These are phyloP conservation scores for Sebastolobus altivelis DNA, from an alignment of 2,797 vertebrate species.

Conservation along the genomic window DNA sequence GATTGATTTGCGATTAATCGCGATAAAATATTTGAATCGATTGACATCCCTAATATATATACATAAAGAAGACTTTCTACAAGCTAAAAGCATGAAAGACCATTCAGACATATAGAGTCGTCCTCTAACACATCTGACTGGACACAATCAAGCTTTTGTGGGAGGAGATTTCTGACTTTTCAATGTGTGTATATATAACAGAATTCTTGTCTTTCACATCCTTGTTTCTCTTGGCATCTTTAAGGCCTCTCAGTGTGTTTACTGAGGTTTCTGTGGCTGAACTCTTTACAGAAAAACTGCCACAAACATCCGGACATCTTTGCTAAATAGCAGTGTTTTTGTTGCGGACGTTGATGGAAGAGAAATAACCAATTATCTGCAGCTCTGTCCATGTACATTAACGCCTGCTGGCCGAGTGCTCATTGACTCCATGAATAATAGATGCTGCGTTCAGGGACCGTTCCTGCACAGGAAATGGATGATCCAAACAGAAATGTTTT, in stretches of 20 bases:
- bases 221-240: not conserved
- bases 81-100: too few species aligned
- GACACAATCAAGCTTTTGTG: too few species aligned
- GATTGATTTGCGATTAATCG: too few species aligned
- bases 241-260: rapidly evolving
- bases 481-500: not conserved
- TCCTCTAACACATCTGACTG: too few species aligned
- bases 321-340: not conserved
- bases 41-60: too few species aligned
- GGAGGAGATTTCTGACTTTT: too few species aligned
- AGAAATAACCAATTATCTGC: not conserved
- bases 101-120: too few species aligned
- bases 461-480: not conserved
- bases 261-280: not conserved
- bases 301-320: not conserved
- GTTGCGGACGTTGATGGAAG: not conserved
- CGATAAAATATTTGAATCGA: too few species aligned
- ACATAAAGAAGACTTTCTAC: too few species aligned
- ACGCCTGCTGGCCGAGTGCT: conserved; percentile 4
- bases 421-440: conserved; percentile 20
- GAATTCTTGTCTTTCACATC: too few species aligned
- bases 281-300: too few species aligned
- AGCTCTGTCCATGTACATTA: conserved; percentile 3
- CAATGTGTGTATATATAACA: too few species aligned
- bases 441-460: conserved; percentile 28